Conservation (phyloP, 2,113 vertebrate species). For the Alethe castanea region DNA sequence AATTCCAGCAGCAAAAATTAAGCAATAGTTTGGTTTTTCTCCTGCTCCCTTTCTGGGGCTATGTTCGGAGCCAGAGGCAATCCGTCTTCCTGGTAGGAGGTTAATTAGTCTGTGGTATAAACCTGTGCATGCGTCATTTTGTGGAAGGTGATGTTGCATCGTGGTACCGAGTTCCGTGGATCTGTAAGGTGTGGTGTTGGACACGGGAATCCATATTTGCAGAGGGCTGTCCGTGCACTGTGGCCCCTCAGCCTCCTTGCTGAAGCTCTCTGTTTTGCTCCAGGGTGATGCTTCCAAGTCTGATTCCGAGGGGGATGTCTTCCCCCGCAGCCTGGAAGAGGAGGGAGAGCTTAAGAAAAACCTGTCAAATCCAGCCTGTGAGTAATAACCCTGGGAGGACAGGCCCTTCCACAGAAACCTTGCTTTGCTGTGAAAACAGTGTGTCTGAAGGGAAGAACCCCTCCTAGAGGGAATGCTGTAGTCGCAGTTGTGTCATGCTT, state of each 20-base stretch:
- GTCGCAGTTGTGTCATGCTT: not conserved
- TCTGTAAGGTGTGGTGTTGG: constrained; percentile 47
- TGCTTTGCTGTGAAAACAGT: not conserved
- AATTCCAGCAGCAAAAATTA: not conserved
- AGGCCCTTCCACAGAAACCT: not conserved
- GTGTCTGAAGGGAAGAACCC: not conserved
- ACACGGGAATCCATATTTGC: not conserved
- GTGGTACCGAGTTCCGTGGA: constrained; percentile 27
- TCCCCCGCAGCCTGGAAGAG: constrained; percentile 84
- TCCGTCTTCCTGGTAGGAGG: constrained; percentile 42
- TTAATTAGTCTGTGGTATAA: constrained; percentile 70
- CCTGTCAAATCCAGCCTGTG: constrained; percentile 82
- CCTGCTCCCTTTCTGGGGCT: not conserved
- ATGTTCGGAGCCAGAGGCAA: not conserved
- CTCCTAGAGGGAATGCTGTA: not conserved
- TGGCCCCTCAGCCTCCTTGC: not conserved
- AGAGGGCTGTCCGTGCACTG: not conserved
- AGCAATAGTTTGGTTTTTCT: not conserved
- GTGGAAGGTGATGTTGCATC: constrained; percentile 70
- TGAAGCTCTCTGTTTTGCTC: constrained; percentile 56
- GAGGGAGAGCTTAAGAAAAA: constrained; percentile 85
- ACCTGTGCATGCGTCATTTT: constrained; percentile 68
- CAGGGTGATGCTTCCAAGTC: constrained; percentile 92
- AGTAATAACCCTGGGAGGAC: constrained; percentile 49
- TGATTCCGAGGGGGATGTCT: constrained; percentile 86